Evolutionary conservation across 2,797 vertebrate genomes (phyloP).

Genomic region (Hippocampus kuda): DNA sequence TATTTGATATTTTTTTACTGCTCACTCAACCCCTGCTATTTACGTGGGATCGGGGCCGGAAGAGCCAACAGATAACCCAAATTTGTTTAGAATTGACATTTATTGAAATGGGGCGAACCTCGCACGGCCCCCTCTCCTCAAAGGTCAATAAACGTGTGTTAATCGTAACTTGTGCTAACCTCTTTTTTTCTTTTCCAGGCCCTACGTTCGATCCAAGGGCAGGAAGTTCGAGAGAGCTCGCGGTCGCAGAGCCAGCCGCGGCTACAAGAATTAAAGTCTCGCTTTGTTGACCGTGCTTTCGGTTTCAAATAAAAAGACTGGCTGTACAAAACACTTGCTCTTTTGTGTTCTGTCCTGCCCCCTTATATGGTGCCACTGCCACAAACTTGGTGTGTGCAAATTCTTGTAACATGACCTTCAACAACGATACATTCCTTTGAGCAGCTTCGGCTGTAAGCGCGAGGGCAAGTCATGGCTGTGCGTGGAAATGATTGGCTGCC

Average conservation of each 20-base stretch:
- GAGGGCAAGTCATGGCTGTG: not conserved
- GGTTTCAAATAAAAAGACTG: constrained; percentile 65
- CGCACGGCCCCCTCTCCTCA: too few species aligned
- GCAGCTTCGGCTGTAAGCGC: not conserved
- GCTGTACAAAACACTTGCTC: constrained; percentile 33
- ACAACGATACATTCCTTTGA: not conserved
- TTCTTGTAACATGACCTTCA: not conserved
- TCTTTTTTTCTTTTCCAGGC: constrained; percentile 47
- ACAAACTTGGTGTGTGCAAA: not conserved
- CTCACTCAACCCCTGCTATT: too few species aligned
- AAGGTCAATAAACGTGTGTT: too few species aligned
- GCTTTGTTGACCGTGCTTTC: constrained; percentile 54
- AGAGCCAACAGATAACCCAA: too few species aligned
- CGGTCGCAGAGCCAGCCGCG: constrained; percentile 75
- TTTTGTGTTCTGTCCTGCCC: not conserved
- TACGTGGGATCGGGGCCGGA: too few species aligned
- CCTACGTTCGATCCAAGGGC: constrained; percentile 77
- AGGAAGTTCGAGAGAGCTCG: constrained; percentile 78
- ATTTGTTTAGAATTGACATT: too few species aligned
- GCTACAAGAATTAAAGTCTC: constrained; percentile 71
- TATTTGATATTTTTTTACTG: too few species aligned
- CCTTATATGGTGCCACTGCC: constrained; percentile 5
- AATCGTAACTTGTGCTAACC: too few species aligned
- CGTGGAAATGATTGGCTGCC: not conserved
- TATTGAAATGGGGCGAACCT: too few species aligned